A percentile compares a stretch with the other conserved stretches of the same genome.
phyloP scores from a whole-genome alignment of 2,113 vertebrate genomes.

The Hydropotes inermis region DNA sequence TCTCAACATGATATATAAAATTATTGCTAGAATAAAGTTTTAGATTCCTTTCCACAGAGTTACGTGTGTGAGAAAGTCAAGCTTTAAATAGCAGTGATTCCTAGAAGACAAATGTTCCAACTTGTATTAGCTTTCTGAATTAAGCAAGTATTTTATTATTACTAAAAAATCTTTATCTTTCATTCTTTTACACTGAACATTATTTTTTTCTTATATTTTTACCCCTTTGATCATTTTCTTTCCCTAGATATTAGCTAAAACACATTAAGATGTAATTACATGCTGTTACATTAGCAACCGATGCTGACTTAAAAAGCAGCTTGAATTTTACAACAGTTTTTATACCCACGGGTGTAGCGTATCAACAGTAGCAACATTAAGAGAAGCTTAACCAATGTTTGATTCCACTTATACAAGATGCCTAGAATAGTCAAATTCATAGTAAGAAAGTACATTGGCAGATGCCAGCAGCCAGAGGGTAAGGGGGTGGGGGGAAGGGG shows the following conservation, averaged over 20 bases:
- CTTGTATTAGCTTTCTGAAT: too few species aligned
- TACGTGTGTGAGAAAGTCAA: neutral
- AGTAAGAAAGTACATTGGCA: neutral
- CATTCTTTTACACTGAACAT: neutral
- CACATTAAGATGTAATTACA: neutral
- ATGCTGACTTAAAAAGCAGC: neutral
- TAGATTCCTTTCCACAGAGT: neutral
- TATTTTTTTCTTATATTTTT: neutral
- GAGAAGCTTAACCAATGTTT: neutral
- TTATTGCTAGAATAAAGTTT: neutral
- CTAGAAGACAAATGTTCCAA: accelerated
- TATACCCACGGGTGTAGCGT: accelerated
- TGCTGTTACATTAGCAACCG: neutral
- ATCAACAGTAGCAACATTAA: too few species aligned
- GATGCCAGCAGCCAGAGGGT: neutral
- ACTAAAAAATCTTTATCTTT: neutral
- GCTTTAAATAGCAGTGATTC: neutral
- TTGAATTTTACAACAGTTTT: neutral
- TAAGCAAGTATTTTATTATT: neutral
- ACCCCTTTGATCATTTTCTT: too few species aligned
- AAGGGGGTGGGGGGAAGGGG: accelerated
- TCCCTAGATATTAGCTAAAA: neutral
- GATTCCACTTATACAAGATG: neutral
- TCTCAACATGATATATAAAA: neutral
- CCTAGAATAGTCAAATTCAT: neutral